Evolutionary conservation across 2,888 invertebrate species (phyloP), one percentile per base, ranked within the genome.

Genomic region (Morpho achilles): DNA sequence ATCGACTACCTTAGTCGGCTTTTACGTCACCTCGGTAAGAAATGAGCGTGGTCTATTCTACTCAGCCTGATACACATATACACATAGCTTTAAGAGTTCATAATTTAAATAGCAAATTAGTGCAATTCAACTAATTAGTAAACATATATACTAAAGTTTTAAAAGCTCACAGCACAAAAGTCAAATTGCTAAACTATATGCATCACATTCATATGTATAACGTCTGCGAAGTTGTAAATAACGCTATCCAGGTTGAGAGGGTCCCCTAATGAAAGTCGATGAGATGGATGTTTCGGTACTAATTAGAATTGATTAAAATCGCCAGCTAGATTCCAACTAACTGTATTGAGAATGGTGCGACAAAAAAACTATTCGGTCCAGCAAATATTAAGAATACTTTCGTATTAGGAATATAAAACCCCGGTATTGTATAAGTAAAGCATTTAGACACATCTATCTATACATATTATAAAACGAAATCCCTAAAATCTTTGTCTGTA

Each of bases 271-370:
- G 79, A 79, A 79, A 82, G 76, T 80, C 75, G 76, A 80, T 79
- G 77, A 75, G 78, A 83, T 76, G 73, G 78, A 82, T 82, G 79
- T 80, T 80, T 77, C 71, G 75, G 72, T 69, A 76, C 74, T 77
- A 81, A 82, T 83, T 78, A 77, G 75, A 80, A 82, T 77, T 72
- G 77, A 80, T 80, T 77, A 74, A 79, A 77, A 73, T 76, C 71
- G 69, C 70, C 71, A 67, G 70, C 65, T 68, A 64, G 62, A 62
- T 71, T 68, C 62, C 67, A 61, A 63, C 60, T 64, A 63, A 62
- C 63, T 63, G 53, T 67, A 65, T 59, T 59, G 58, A 53, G 59
- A 16, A 61, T 45, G 65, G 54, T 16, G 42, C 45, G 9, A 10
- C 10, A 41, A n/a, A 54, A 54, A 54, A 48, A 54, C 6, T 22